Evolutionary conservation across 2,113 vertebrate genomes (phyloP), one percentile per base, ranked within the genome.

Genomic region (Megalops atlanticus): DNA sequence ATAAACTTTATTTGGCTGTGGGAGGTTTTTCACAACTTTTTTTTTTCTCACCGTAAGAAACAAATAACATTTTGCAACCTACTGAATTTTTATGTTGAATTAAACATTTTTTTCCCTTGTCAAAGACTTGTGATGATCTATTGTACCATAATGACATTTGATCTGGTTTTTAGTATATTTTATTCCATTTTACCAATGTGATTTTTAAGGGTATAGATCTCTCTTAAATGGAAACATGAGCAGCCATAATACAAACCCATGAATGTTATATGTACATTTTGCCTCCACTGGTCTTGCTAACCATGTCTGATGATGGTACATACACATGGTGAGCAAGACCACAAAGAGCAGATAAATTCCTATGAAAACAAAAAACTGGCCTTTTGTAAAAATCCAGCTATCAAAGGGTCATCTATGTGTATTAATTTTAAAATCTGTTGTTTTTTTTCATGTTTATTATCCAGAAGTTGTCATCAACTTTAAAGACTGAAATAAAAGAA

Each of bases 401-500:
- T 85, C 77, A 82, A 90, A 86, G 85, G 89, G 86, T 90, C 76
- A 84, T 82, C 87, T 87, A 90, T 86, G 79, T 87, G 85, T 87
- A 86, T 87, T 84, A 79, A 74, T 89, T 87, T 87, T 64, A 76
- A 77, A 81, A 80, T 81, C 79, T 85, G 54, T 88, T 73, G 31
- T 89, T 81, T 72, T 75, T 89, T 91, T 91, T 85, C 87, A 88
- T 87, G 87, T 93, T 72, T 95, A 92, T 93, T 94, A 95, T 92
- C 90, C 92, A 91, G 87, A 93, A 91, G 90, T 89, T 93, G 93
- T 93, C 89, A 91, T 94, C 91, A 92, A 88, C 21, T 38, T 91
- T 92, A 86, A 92, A 91, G 88, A 90, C 85, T 92, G 93, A 96
- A 94, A 94, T 95, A 95, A 96, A n/a, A 86, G 70, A 84, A 87